These are phyloP conservation scores for Tachina lurida DNA, from an alignment of 2,888 invertebrate species.

Conservation along the genomic window DNA sequence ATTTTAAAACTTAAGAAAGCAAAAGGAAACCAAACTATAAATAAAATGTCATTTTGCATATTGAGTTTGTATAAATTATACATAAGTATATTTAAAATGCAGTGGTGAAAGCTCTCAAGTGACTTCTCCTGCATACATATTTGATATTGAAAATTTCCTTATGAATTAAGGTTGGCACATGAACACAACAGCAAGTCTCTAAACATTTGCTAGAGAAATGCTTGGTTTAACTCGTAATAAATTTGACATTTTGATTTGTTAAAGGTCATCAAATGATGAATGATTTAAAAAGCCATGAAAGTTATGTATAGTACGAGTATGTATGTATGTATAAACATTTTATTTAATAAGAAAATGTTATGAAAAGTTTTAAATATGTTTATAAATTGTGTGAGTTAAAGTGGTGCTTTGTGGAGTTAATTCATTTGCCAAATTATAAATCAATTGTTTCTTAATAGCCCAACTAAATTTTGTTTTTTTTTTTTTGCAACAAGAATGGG, in stretches of 20 bases:
- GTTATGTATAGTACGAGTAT: background rate
- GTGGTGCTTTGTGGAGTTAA: slow-evolving; percentile 8
- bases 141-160: slow-evolving; percentile 5
- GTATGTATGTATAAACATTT: slow-evolving; percentile 9
- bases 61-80: background rate
- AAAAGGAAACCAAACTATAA: background rate
- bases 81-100: background rate
- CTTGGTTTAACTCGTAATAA: slow-evolving; percentile 23
- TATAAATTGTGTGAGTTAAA: slow-evolving; percentile 14
- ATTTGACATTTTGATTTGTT: slow-evolving; percentile 54
- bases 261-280: slow-evolving; percentile 54
- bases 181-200: background rate
- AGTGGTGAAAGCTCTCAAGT: slow-evolving; percentile 20
- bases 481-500: background rate
- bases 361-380: slow-evolving; percentile 7
- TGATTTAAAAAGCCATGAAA: slow-evolving; percentile 46
- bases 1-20: background rate
- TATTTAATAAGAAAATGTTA: background rate
- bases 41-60: slow-evolving; percentile 1
- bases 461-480: background rate
- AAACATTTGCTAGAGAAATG: slow-evolving; percentile 2
- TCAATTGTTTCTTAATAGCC: background rate
- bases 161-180: slow-evolving; percentile 5
- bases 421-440: slow-evolving; percentile 34
- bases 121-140: slow-evolving; percentile 16